Conservation (phyloP, 2,797 vertebrate species). For the Scarus forsteni region DNA sequence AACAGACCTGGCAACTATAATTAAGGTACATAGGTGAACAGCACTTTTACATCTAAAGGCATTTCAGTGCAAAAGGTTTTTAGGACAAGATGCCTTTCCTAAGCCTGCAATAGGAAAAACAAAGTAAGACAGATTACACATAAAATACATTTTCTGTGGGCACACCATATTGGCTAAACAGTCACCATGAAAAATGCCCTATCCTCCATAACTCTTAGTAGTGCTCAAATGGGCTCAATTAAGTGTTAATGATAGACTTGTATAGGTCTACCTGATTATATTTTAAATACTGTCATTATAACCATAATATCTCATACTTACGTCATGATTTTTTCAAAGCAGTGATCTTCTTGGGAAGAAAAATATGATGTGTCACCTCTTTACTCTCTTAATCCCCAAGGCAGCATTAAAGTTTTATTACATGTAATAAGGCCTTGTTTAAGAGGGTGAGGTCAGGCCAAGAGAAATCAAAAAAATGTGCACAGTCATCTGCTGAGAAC, state of each 20-base stretch:
- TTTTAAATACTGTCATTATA: constrained; percentile 32
- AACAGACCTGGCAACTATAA: too few species aligned
- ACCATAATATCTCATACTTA: constrained; percentile 40
- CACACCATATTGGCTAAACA: too few species aligned
- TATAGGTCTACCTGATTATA: background rate
- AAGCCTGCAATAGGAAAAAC: too few species aligned
- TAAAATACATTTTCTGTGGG: too few species aligned
- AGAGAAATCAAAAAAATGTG: constrained; percentile 27
- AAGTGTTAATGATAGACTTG: background rate
- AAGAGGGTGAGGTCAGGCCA: constrained; percentile 19
- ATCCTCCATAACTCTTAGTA: too few species aligned
- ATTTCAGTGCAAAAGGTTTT: too few species aligned
- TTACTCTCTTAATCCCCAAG: background rate
- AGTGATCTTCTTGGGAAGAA: constrained; percentile 25
- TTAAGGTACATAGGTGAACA: too few species aligned
- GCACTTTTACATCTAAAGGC: too few species aligned
- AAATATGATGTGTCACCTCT: constrained; percentile 57
- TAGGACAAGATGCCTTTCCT: too few species aligned
- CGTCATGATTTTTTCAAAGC: constrained; percentile 54
- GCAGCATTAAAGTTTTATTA: constrained; percentile 59
- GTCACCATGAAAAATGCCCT: too few species aligned
- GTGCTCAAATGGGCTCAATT: constrained; percentile 2
- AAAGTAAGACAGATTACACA: too few species aligned
- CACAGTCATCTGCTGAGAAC: background rate
- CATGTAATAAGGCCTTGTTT: constrained; percentile 52